Conservation (phyloP, 1,140 invertebrate genomes). For the Lepidostoma basale region DNA sequence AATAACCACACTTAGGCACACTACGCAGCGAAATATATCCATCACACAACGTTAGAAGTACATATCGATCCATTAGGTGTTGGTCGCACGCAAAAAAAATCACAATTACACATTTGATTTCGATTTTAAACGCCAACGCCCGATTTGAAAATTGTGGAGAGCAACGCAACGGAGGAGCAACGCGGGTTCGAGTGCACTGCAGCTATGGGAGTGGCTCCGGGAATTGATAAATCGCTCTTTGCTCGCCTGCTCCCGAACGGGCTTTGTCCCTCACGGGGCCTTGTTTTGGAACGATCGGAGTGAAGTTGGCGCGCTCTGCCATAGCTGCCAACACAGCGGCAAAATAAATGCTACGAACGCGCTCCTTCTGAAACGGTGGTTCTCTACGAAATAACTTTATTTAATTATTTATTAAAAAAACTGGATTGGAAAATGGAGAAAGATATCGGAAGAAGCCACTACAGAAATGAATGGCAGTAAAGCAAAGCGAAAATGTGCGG, state of each 20-base stretch:
- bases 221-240: conserved; percentile 11
- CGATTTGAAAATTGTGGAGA: not conserved
- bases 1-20: too few species aligned
- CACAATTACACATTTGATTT: not conserved
- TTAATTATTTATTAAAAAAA: too few species aligned
- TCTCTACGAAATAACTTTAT: too few species aligned
- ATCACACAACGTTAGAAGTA: not conserved
- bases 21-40: not conserved
- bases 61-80: conserved; percentile 17
- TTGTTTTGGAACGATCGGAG: conserved; percentile 29
- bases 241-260: not conserved
- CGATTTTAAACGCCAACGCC: not conserved
- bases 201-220: conserved; percentile 25
- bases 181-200: not conserved
- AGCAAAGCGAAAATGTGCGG: too few species aligned
- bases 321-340: not conserved
- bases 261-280: conserved; percentile 18
- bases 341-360: not conserved
- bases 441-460: too few species aligned
- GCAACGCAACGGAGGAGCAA: not conserved
- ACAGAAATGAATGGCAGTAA: too few species aligned
- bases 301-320: conserved; percentile 22
- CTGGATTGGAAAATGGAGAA: too few species aligned
- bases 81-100: not conserved
- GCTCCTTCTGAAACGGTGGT: not conserved